Base-by-base conservation (phyloP, 1,140 invertebrate species). In the Ephestia elutella region DNA sequence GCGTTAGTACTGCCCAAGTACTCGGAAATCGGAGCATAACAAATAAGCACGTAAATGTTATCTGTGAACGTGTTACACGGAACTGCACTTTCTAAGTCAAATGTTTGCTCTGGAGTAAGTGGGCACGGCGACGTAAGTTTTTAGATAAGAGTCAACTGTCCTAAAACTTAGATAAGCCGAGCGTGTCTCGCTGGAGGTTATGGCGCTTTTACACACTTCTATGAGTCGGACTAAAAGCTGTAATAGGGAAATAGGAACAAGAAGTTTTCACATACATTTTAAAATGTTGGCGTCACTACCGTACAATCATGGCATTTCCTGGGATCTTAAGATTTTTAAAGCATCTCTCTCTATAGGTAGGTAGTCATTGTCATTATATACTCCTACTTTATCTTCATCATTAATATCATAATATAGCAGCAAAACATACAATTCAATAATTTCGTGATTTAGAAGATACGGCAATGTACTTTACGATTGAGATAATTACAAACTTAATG, bases 11-110 rank as follows among this genome's bases (percentile, higher is more conserved):
- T 64, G 65, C 54, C 56, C 56, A 66, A 68, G 68, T 79, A 80
- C 72, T 66, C 64, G 56, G 78, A 82, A 83, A 80, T 82, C 70
- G 71, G 78, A 71, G 68, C 76, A 78, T 66, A 66, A 75, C 71
- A 78, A 78, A 80, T 69, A 75, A 63, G 62, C 75, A 77, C 70
- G 78, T 77, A 76, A 68, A 74, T 54, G 62, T 83, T 84, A 87
- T 87, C 79, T 83, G 54, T 71, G 65, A 63, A 84, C 82, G 73
- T 73, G 76, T 75, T 83, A 88, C 86, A 88, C 74, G 83, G 75
- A 82, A 86, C 81, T 79, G 79, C 82, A 88, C 86, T 88, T 88
- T 88, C 82, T 86, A 86, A 80, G 66, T 80, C 75, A 88, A 88
- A 88, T 86, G 77, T 88, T 88, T 86, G 75, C 71, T 73, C 72